These are phyloP conservation scores for Labroides dimidiatus DNA, from an alignment of 2,797 vertebrate species.

Conservation along the genomic window DNA sequence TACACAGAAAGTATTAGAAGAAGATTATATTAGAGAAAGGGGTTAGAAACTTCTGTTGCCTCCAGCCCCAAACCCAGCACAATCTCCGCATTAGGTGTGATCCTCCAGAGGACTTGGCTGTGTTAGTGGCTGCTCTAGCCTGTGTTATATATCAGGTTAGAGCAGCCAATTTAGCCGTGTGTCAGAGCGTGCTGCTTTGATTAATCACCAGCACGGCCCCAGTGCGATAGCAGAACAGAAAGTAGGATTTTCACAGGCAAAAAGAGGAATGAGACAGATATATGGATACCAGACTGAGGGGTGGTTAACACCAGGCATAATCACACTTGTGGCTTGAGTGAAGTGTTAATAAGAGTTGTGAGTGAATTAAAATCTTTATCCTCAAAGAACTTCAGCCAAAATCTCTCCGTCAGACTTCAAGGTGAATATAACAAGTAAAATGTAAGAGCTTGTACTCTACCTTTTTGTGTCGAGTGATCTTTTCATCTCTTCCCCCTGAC, in stretches of 20 bases:
- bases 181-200: constrained; percentile 78
- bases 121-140: constrained; percentile 66
- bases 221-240: constrained; percentile 66
- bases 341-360: constrained; percentile 72
- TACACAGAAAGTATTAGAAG: constrained; percentile 57
- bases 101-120: constrained; percentile 67
- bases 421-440: constrained; percentile 36
- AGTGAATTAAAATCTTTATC: constrained; percentile 59
- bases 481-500: constrained; percentile 23
- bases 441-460: constrained; percentile 15
- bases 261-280: constrained; percentile 78
- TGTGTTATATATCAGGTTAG: constrained; percentile 82
- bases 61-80: constrained; percentile 64
- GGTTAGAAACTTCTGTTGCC: constrained; percentile 69
- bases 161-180: constrained; percentile 80
- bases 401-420: constrained; percentile 38
- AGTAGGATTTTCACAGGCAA: constrained; percentile 65
- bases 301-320: constrained; percentile 72
- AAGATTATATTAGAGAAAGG: constrained; percentile 72
- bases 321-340: constrained; percentile 75
- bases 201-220: constrained; percentile 77
- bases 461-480: constrained; percentile 5
- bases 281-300: constrained; percentile 74
- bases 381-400: constrained; percentile 26
- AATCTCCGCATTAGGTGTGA: constrained; percentile 68